A percentile compares a stretch with the other conserved stretches of the same genome.
These are phyloP conservation scores for Copidosoma aretas DNA, from an alignment of 2,888 invertebrate species.

Conservation along the genomic window DNA sequence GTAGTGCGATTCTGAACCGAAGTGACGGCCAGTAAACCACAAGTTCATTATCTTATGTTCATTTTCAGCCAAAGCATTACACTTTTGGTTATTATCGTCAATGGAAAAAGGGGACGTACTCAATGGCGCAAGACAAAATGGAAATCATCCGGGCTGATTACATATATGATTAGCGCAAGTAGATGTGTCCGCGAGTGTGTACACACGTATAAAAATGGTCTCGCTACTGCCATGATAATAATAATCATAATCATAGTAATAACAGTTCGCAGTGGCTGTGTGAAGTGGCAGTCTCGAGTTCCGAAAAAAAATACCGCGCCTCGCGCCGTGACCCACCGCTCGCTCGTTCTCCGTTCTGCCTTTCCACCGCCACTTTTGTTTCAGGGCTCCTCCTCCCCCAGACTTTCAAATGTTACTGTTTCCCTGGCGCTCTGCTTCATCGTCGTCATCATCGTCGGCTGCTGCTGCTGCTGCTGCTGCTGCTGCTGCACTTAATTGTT, in stretches of 20 bases:
- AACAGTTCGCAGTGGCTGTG: constrained; percentile 37
- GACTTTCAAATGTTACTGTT: constrained; percentile 34
- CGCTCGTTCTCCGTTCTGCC: not conserved
- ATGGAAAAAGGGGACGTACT: too few relatives aligned
- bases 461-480: constrained; percentile 35
- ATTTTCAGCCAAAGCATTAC: too few relatives aligned
- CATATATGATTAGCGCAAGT: too few relatives aligned
- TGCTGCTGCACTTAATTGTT: constrained; percentile 42
- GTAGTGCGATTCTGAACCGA: too few relatives aligned
- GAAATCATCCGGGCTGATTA: too few relatives aligned
- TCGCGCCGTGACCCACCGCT: too few relatives aligned
- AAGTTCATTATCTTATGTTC: too few relatives aligned
- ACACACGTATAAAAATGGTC: not conserved
- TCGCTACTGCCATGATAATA: too few relatives aligned
- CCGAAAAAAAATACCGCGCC: constrained; percentile 51
- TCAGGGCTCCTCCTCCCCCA: constrained; percentile 39
- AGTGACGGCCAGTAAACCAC: too few relatives aligned
- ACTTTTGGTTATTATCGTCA: too few relatives aligned
- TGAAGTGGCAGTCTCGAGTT: constrained; percentile 60
- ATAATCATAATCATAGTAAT: too few relatives aligned
- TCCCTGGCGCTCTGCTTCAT: constrained; percentile 34
- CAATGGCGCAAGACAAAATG: too few relatives aligned
- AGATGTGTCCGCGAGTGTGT: not conserved
- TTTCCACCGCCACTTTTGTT: constrained; percentile 14
- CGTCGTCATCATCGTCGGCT: constrained; percentile 13